Conservation (phyloP, 2,888 invertebrate species). For the Lycia hirtaria region DNA sequence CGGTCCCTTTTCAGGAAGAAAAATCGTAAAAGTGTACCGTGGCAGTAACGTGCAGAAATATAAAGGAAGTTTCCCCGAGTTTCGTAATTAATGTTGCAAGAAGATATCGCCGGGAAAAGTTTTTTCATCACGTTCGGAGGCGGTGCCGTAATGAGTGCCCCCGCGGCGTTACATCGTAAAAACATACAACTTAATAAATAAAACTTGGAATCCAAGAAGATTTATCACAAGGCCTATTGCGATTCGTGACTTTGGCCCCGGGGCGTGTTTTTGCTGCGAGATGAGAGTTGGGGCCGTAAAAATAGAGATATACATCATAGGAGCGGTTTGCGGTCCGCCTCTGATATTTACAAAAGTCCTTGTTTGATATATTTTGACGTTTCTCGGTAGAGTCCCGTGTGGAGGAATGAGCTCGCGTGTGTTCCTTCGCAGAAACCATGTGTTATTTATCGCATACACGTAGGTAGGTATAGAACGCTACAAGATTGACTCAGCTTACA, state of each 20-base stretch:
- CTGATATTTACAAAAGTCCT: conserved; percentile 63
- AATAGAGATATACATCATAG: conserved; percentile 75
- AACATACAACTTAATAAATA: conserved; percentile 85
- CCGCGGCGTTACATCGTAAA: conserved; percentile 79
- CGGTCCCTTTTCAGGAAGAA: conserved; percentile 64
- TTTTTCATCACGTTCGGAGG: conserved; percentile 79
- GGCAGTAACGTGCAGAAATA: conserved; percentile 58
- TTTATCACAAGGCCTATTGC: conserved; percentile 78
- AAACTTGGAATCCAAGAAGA: conserved; percentile 79
- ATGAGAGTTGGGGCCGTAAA: conserved; percentile 64
- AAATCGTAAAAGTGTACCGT: conserved; percentile 73
- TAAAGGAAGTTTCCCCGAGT: conserved; percentile 68
- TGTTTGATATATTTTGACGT: conserved; percentile 80
- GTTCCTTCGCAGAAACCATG: conserved; percentile 67
- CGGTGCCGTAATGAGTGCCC: conserved; percentile 76
- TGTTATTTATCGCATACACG: conserved; percentile 56
- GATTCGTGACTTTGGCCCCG: conserved; percentile 66
- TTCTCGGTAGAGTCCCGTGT: conserved; percentile 69
- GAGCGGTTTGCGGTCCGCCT: conserved; percentile 64
- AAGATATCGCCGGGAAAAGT: conserved; percentile 79
- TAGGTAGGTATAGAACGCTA: conserved; percentile 32
- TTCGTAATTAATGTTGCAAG: conserved; percentile 82
- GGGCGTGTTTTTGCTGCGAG: conserved; percentile 66
- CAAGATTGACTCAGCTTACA: conserved; percentile 32
- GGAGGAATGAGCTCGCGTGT: conserved; percentile 52